Conservation (phyloP, 2,113 vertebrate genomes). For the Chroicocephalus ridibundus region DNA sequence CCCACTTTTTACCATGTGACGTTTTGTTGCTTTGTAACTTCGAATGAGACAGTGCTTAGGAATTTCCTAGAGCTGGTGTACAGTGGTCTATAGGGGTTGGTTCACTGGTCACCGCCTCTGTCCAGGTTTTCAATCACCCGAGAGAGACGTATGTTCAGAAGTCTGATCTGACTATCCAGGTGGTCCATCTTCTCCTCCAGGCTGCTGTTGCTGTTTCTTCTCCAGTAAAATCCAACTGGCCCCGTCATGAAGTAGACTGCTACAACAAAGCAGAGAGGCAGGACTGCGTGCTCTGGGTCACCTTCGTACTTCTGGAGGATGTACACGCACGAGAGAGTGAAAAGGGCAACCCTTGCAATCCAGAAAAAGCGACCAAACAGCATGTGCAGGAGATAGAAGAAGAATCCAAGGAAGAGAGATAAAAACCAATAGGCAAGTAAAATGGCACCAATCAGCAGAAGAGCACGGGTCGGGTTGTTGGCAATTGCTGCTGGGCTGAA, state of each 20-base stretch:
- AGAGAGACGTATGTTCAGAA: conserved; percentile 93
- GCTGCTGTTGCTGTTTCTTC: conserved; percentile 77
- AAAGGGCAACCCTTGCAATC: conserved; percentile 85
- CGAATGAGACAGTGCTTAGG: conserved; percentile 38
- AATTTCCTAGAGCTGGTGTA: conserved; percentile 46
- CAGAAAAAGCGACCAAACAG: conserved; percentile 94
- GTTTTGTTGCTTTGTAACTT: conserved; percentile 38
- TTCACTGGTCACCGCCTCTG: conserved; percentile 81
- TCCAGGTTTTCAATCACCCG: conserved; percentile 92
- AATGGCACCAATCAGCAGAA: conserved; percentile 86
- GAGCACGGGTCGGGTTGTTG: conserved; percentile 80
- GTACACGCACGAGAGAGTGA: conserved; percentile 92
- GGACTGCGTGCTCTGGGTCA: conserved; percentile 85
- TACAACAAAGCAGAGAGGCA: conserved; percentile 92
- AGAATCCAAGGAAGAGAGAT: conserved; percentile 88
- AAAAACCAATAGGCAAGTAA: conserved; percentile 88
- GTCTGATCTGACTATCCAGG: conserved; percentile 91
- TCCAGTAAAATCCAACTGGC: conserved; percentile 90
- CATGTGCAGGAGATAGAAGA: conserved; percentile 88
- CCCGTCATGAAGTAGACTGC: conserved; percentile 95
- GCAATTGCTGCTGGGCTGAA: conserved; percentile 84
- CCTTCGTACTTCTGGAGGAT: conserved; percentile 96
- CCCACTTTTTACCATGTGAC: conserved; percentile 55
- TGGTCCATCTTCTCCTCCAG: conserved; percentile 96
- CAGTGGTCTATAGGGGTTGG: not conserved